Evolutionary conservation across 2,888 invertebrate species (phyloP).

Genomic region (Scaptodrosophila latifasciaeformis): DNA sequence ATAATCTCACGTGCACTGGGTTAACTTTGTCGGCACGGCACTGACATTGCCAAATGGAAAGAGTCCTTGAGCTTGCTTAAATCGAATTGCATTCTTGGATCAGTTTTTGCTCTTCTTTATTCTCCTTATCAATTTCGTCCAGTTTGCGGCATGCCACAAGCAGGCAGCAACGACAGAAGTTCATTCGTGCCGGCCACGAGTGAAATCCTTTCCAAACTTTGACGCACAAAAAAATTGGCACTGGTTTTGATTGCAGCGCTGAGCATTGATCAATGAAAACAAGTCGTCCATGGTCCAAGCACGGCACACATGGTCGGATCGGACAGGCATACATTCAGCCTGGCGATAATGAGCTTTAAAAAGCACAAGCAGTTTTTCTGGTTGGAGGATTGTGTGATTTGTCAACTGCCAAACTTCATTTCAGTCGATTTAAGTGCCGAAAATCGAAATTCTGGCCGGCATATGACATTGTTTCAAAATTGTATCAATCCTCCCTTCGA

Average conservation of each 20-base stretch:
- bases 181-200: conserved; percentile 6
- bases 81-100: conserved; percentile 64
- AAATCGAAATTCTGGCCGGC: conserved; percentile 30
- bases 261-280: conserved; percentile 41
- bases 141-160: conserved; percentile 62
- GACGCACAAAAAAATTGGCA: not conserved
- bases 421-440: conserved; percentile 60
- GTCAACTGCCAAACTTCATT: conserved; percentile 66
- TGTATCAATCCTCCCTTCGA: no score
- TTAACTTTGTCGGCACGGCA: conserved; percentile 57
- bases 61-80: conserved; percentile 62
- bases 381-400: conserved; percentile 57
- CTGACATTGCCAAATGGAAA: conserved; percentile 31
- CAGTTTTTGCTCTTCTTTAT: conserved; percentile 25
- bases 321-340: no score
- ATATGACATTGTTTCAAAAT: no score
- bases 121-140: conserved; percentile 57
- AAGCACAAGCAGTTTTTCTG: no score
- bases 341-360: conserved; percentile 50
- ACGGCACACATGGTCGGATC: no score
- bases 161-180: not conserved
- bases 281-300: no score
- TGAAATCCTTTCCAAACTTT: conserved; percentile 52
- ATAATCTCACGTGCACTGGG: conserved; percentile 1
- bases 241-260: conserved; percentile 54